Evolutionary conservation across 1,140 invertebrate genomes (phyloP).

Genomic region (Helicoverpa zea): DNA sequence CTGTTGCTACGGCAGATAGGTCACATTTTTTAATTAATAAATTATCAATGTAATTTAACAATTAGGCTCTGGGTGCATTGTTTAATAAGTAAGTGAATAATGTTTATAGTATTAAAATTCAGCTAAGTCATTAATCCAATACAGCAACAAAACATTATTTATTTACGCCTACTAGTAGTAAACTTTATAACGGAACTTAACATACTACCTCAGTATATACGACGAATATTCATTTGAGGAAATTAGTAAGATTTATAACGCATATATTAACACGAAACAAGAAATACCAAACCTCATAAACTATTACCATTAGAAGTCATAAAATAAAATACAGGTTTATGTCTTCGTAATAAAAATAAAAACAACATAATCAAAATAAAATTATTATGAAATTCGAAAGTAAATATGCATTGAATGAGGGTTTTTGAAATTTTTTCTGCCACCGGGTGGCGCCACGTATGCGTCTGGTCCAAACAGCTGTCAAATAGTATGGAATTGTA

Average conservation of each 20-base stretch:
- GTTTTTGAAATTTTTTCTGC: too few relatives aligned
- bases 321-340: neutral
- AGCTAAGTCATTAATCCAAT: neutral
- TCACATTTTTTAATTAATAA: neutral
- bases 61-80: neutral
- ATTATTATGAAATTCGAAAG: too few relatives aligned
- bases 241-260: constrained; percentile 28
- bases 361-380: too few relatives aligned
- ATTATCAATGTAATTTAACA: neutral
- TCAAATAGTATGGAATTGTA: too few relatives aligned
- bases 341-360: too few relatives aligned
- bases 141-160: constrained; percentile 4
- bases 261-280: constrained; percentile 20
- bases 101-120: neutral
- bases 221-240: constrained; percentile 4
- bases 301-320: too few relatives aligned
- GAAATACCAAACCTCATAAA: neutral
- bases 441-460: too few relatives aligned
- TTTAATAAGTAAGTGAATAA: neutral
- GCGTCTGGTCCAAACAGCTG: too few relatives aligned
- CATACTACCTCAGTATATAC: neutral
- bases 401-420: too few relatives aligned
- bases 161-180: constrained; percentile 2
- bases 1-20: too few relatives aligned
- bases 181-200: constrained; percentile 7